phyloP scores from a whole-genome alignment of 2,888 invertebrate species.

The Shargacucullia verbasci region DNA sequence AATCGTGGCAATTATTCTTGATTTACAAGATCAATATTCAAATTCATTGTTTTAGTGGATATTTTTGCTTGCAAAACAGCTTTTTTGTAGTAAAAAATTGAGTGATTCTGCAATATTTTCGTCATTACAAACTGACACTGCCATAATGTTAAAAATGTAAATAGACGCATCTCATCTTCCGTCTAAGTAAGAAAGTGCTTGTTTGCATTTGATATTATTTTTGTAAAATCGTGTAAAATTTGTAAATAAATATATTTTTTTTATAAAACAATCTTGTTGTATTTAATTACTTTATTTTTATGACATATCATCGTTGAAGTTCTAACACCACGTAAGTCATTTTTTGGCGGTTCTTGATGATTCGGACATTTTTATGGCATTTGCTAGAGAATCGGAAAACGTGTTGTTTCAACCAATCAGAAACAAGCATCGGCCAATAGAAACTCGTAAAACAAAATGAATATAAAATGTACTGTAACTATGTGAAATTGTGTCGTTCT shows the following conservation, averaged over 20 bases:
- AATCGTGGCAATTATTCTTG: background rate
- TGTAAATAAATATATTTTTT: constrained; percentile 65
- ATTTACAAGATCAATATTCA: background rate
- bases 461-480: too few relatives aligned
- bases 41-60: background rate
- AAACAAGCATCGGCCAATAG: too few relatives aligned
- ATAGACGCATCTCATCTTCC: constrained; percentile 43
- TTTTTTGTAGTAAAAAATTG: constrained; percentile 22
- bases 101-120: constrained; percentile 14
- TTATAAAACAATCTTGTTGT: constrained; percentile 5
- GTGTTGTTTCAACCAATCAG: too few relatives aligned
- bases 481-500: too few relatives aligned
- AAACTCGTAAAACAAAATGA: too few relatives aligned
- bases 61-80: background rate
- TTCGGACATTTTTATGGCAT: too few relatives aligned
- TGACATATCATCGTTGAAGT: too few relatives aligned
- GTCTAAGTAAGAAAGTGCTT: constrained; percentile 40
- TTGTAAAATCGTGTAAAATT: constrained; percentile 58
- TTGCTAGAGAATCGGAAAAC: too few relatives aligned
- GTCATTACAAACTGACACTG: constrained; percentile 25
- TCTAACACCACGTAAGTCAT: too few relatives aligned
- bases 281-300: background rate
- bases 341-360: too few relatives aligned
- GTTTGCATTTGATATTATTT: constrained; percentile 50
- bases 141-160: constrained; percentile 53